Evolutionary conservation across 2,113 vertebrate species (phyloP), one percentile per base, ranked within the genome.

Genomic region (Hucho hucho): DNA sequence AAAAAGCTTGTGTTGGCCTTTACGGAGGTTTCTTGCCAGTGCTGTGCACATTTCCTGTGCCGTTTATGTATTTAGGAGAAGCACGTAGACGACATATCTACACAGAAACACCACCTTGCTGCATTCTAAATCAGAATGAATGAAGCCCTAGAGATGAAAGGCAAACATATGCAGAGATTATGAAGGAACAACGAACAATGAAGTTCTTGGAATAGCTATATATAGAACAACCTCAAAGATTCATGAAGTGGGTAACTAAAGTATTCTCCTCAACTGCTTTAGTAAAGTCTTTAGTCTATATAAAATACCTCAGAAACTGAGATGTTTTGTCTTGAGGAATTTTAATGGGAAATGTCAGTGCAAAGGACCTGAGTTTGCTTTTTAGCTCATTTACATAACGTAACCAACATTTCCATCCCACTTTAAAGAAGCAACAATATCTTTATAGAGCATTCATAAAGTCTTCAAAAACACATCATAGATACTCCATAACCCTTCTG

Each of bases 111-210:
- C 22, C 49, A 67, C 73, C 61, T 67, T 20, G 16, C 14, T 26
- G 70, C 70, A 47, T 77, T 68, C 9, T 20, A 72, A 79, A 82
- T 78, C 49, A 78, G 68, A 49, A 66, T 13, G 24, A 69, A 75
- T 43, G 25, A 26, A 64, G 24, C 67, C 75, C 58, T 24, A 18
- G 13, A 79, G 72, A 78, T 73, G 70, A 80, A 77, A 75, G 64
- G 76, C 68, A 20, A 65, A 56, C 61, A 72, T 67, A 70, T 4
- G 29, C 32, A 72, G 72, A 72, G 75, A 85, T 87, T 79, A 63
- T 70, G 56, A 61, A 2, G 61, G 28, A 56, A 56, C 53, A 7
- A 56, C 6, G 16, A 20, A 56, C 53, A 56, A 20, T 56, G 20
- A 20, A 6, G 53, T 20, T 18, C 20, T 6, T 32, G 32, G 32